Evolutionary conservation across 2,888 invertebrate genomes (phyloP).

Genomic region (Sabatieria punctata): DNA sequence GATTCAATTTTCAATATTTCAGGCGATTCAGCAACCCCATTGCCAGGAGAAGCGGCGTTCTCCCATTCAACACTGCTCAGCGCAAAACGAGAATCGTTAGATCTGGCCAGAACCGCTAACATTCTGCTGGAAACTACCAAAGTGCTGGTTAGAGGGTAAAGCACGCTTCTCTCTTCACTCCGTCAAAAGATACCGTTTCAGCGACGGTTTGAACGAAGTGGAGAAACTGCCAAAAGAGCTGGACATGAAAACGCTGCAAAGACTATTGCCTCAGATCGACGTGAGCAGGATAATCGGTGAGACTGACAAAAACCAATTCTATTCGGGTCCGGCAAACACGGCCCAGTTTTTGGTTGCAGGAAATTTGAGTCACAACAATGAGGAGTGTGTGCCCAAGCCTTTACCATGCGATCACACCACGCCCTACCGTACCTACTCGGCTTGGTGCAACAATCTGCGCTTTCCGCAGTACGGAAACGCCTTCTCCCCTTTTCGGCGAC

Average conservation of each 20-base stretch:
- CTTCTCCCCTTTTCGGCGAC: constrained; percentile 60
- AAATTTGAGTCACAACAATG: constrained; percentile 9
- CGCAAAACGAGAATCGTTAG: constrained; percentile 26
- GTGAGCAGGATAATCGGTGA: constrained; percentile 23
- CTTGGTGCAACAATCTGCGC: constrained; percentile 66
- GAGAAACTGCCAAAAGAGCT: constrained; percentile 23
- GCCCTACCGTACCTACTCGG: constrained; percentile 61
- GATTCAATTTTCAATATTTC: background rate
- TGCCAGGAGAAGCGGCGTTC: constrained; percentile 10
- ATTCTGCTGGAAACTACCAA: constrained; percentile 27
- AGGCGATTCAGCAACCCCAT: background rate
- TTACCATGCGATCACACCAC: constrained; percentile 29
- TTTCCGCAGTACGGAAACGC: constrained; percentile 62
- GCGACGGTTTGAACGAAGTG: constrained; percentile 17
- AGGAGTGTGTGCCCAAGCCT: constrained; percentile 26
- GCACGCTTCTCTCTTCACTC: background rate
- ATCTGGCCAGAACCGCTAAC: constrained; percentile 24
- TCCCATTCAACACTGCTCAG: constrained; percentile 25
- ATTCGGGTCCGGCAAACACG: background rate
- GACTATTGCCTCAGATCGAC: constrained; percentile 25
- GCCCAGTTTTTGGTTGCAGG: constrained; percentile 3
- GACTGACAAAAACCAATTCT: background rate
- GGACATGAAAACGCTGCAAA: constrained; percentile 21
- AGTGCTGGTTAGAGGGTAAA: constrained; percentile 24
- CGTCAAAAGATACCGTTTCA: too few relatives aligned